Percentiles rank a stretch among this genome's conserved stretches.
These are phyloP conservation scores for Bombus turneri DNA, from an alignment of 1,140 invertebrate species.

Conservation along the genomic window DNA sequence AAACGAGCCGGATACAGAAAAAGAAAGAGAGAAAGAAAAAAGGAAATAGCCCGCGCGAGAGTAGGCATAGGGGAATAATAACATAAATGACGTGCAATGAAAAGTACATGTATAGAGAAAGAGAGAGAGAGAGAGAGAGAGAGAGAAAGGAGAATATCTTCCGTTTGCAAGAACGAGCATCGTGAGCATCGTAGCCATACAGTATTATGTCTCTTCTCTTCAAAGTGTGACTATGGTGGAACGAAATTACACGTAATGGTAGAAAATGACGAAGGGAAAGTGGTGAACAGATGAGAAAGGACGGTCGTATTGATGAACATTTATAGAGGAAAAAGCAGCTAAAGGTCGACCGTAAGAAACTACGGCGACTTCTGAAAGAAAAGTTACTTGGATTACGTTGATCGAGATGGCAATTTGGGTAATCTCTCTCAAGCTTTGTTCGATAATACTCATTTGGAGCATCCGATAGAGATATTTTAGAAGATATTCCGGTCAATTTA, in stretches of 20 bases:
- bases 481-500: not conserved
- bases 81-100: constrained; percentile 20
- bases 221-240: no score
- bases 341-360: not conserved
- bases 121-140: no score
- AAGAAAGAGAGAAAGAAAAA: not conserved
- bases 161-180: not conserved
- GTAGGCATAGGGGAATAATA: constrained; percentile 40
- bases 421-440: constrained; percentile 3
- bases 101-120: not conserved
- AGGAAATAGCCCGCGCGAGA: not conserved
- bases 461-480: not conserved
- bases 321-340: not conserved
- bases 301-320: constrained; percentile 18
- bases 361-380: constrained; percentile 14
- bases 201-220: not conserved
- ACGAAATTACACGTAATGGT: constrained; percentile 8
- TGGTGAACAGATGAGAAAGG: not conserved
- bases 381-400: constrained; percentile 38
- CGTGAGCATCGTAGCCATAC: not conserved
- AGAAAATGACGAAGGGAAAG: not conserved
- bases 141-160: not conserved
- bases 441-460: constrained; percentile 7
- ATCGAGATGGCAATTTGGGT: constrained; percentile 33
- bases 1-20: not conserved